These are phyloP conservation scores for Danionella cerebrum DNA, from an alignment of 2,113 vertebrate genomes.

Conservation along the genomic window DNA sequence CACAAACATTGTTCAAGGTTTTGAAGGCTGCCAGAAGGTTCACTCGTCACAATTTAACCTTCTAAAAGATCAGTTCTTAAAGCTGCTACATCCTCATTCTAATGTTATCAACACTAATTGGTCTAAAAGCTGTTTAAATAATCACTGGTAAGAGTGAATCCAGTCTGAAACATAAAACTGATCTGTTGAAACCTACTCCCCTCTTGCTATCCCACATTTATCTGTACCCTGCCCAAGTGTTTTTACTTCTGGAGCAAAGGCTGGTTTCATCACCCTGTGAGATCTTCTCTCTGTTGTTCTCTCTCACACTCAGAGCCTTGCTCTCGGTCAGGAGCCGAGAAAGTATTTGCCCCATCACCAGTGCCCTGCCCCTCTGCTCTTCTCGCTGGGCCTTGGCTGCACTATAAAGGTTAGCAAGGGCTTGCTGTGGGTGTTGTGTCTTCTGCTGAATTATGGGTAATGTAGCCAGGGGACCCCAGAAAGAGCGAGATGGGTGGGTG, in stretches of 20 bases:
- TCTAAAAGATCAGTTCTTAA: no score
- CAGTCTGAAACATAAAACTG: not conserved
- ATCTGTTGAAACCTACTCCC: not conserved
- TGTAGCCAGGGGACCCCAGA: slow-evolving; percentile 64
- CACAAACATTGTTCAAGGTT: no score
- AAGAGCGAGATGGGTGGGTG: slow-evolving; percentile 56
- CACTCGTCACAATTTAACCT: no score
- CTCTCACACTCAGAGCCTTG: slow-evolving; percentile 33
- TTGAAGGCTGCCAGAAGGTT: no score
- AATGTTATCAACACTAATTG: no score
- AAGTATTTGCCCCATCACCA: slow-evolving; percentile 54
- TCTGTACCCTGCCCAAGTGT: not conserved
- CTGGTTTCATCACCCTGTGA: slow-evolving; percentile 39
- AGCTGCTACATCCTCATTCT: no score
- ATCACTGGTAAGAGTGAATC: not conserved
- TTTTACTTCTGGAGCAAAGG: not conserved
- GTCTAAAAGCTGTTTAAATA: no score
- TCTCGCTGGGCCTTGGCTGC: slow-evolving; percentile 55
- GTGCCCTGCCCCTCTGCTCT: slow-evolving; percentile 36
- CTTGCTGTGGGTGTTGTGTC: slow-evolving; percentile 65
- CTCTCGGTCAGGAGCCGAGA: slow-evolving; percentile 52
- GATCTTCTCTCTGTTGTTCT: slow-evolving; percentile 38
- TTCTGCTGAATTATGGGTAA: slow-evolving; percentile 68
- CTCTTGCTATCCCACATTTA: slow-evolving; percentile 13
- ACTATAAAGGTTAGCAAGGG: slow-evolving; percentile 63